phyloP scores from a whole-genome alignment of 2,888 invertebrate genomes.

The Polydrusus tereticollis region DNA sequence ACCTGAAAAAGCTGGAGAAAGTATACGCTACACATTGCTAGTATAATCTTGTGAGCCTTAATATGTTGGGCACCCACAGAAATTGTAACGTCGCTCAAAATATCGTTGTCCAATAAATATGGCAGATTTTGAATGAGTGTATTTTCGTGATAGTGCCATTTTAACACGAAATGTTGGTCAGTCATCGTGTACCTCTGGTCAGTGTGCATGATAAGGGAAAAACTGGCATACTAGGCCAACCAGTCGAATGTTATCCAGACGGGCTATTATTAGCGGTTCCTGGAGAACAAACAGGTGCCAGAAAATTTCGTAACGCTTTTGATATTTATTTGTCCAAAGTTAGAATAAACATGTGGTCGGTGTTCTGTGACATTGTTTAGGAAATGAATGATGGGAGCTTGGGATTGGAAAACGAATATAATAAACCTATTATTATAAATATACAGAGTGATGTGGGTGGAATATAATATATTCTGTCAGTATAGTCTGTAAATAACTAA shows the following conservation, averaged over 20 bases:
- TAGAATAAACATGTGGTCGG: conserved; percentile 2
- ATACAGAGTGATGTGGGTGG: too few species aligned
- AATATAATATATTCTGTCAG: too few species aligned
- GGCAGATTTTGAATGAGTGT: conserved; percentile 81
- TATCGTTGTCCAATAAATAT: conserved; percentile 82
- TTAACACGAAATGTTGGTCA: conserved; percentile 64
- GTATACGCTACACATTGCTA: conserved; percentile 92
- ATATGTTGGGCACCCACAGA: conserved; percentile 88
- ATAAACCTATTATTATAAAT: too few species aligned
- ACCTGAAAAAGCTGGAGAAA: conserved; percentile 91
- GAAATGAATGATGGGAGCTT: too few species aligned
- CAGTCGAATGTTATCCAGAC: conserved; percentile 64
- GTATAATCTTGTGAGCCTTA: conserved; percentile 86
- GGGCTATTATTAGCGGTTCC: conserved; percentile 63
- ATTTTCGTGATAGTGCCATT: conserved; percentile 66
- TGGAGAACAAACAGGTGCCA: conserved; percentile 67
- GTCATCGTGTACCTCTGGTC: conserved; percentile 45
- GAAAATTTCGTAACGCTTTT: conserved; percentile 54
- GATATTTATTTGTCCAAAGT: conserved; percentile 44
- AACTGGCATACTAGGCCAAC: conserved; percentile 60
- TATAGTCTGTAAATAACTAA: too few species aligned
- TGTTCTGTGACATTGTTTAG: not conserved
- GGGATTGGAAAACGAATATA: too few species aligned
- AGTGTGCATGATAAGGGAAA: conserved; percentile 58
- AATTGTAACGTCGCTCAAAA: conserved; percentile 88